Evolutionary conservation across 2,888 invertebrate genomes (phyloP).

Genomic region (Polia nebulosa): DNA sequence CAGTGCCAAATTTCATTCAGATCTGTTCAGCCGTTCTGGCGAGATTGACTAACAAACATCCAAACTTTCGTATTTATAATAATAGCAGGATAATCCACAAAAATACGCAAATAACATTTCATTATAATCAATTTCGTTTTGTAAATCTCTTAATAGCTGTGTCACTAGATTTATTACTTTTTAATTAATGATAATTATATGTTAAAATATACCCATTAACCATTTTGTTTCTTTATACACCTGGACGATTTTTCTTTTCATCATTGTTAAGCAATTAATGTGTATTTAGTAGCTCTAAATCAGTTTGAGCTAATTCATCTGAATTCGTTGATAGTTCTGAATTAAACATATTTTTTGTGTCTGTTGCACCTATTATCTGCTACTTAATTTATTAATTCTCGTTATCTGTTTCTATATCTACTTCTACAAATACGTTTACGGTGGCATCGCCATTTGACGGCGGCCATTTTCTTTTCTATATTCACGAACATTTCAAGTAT

Average conservation of each 20-base stretch:
- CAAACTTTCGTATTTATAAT: too few relatives aligned
- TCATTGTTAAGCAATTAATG: conserved; percentile 34
- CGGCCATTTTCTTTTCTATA: neutral
- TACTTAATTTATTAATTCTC: conserved; percentile 9
- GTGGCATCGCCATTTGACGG: neutral
- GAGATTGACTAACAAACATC: too few relatives aligned
- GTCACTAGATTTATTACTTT: conserved; percentile 26
- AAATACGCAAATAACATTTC: neutral
- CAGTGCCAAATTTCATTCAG: too few relatives aligned
- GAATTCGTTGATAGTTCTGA: neutral
- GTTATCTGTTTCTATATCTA: conserved; percentile 3
- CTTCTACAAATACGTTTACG: conserved; percentile 12
- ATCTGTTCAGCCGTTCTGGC: too few relatives aligned
- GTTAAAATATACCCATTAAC: conserved; percentile 31
- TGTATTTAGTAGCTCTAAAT: conserved; percentile 33
- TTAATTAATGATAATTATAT: conserved; percentile 36
- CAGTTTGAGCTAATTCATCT: conserved; percentile 28
- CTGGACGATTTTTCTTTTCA: conserved; percentile 16
- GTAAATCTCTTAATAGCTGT: conserved; percentile 6
- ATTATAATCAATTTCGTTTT: conserved; percentile 9
- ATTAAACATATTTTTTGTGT: conserved; percentile 29
- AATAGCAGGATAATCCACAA: too few relatives aligned
- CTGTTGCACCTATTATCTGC: neutral
- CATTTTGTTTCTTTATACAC: conserved; percentile 29
- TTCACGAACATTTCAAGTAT: neutral